Evolutionary conservation across 2,888 invertebrate genomes (phyloP).

Genomic region (Tipula lateralis): DNA sequence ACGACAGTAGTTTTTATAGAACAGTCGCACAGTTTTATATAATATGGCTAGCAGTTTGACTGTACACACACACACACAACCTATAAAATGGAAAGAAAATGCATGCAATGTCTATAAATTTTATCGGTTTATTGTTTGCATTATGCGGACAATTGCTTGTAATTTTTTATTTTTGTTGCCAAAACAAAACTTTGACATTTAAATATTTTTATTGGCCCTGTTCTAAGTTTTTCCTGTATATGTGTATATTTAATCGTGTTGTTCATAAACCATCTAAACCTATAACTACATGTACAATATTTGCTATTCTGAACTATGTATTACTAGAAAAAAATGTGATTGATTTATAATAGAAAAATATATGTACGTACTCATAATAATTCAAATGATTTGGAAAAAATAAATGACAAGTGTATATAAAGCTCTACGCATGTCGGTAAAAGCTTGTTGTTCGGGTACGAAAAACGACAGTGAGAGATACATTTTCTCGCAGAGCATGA

Average conservation of each 20-base stretch:
- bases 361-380: not conserved
- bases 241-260: not conserved
- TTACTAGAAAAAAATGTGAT: not conserved
- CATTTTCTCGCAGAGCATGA: not conserved
- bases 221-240: not conserved
- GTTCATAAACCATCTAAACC: not conserved
- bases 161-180: not conserved
- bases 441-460: not conserved
- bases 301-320: not conserved
- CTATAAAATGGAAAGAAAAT: not conserved
- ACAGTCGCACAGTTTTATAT: not conserved
- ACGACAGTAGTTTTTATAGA: not conserved
- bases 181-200: not conserved
- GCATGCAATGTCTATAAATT: slow-evolving; percentile 5
- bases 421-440: not conserved
- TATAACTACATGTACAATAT: not conserved
- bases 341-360: not conserved
- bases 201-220: not conserved
- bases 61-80: not conserved
- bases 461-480: not conserved
- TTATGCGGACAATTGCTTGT: slow-evolving; percentile 25
- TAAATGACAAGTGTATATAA: not conserved
- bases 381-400: not conserved
- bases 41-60: not conserved
- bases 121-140: slow-evolving; percentile 27